A percentile compares a stretch with the other conserved stretches of the same genome.
These are phyloP conservation scores for Siniperca scherzeri DNA, from an alignment of 2,797 vertebrate genomes.

Conservation along the genomic window DNA sequence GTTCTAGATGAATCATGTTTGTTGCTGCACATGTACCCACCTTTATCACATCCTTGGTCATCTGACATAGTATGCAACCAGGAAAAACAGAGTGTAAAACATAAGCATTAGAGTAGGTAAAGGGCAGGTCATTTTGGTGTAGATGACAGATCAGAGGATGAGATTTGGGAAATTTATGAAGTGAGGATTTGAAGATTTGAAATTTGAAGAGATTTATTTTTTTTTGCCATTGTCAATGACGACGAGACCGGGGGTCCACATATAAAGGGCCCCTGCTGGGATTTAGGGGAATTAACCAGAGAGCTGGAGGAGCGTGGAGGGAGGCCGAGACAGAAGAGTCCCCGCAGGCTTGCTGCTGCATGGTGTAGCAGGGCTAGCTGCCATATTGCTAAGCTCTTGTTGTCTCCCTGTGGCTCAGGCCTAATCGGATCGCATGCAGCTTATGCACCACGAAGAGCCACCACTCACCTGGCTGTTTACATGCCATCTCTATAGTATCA, in stretches of 20 bases:
- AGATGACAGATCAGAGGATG: slow-evolving; percentile 4
- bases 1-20: slow-evolving; percentile 15
- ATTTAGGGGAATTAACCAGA: slow-evolving; percentile 62
- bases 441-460: slow-evolving; percentile 66
- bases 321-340: slow-evolving; percentile 49
- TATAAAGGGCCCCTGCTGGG: slow-evolving; percentile 43
- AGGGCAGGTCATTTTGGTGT: neutral
- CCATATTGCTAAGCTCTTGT: slow-evolving; percentile 77
- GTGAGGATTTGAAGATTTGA: slow-evolving; percentile 18
- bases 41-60: slow-evolving; percentile 97
- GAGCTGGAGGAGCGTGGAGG: slow-evolving; percentile 48
- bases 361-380: slow-evolving; percentile 53
- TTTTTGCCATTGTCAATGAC: neutral
- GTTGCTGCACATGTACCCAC: slow-evolving; percentile 83
- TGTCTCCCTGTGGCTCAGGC: slow-evolving; percentile 67
- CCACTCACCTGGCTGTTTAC: slow-evolving; percentile 71
- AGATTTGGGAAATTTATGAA: neutral
- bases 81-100: slow-evolving; percentile 55
- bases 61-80: slow-evolving; percentile 87
- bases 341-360: slow-evolving; percentile 33
- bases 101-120: slow-evolving; percentile 13
- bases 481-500: neutral
- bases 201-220: slow-evolving; percentile 5
- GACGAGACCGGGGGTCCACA: slow-evolving; percentile 1
- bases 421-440: slow-evolving; percentile 78